Percentiles rank a stretch among this genome's conserved stretches.
These are phyloP conservation scores for Mola mola DNA, from an alignment of 2,113 vertebrate species.

Conservation along the genomic window DNA sequence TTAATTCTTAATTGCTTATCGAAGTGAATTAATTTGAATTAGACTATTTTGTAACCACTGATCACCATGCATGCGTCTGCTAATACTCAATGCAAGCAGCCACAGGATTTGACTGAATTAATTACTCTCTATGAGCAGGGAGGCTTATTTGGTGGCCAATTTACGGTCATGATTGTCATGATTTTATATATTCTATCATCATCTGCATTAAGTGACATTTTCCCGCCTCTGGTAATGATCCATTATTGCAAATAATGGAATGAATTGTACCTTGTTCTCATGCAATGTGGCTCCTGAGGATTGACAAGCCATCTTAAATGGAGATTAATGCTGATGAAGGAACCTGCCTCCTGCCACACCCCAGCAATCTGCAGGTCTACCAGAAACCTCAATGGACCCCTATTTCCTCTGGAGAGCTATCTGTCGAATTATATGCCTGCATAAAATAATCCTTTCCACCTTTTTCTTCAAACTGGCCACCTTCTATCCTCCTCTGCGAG, in stretches of 20 bases:
- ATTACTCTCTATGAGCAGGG: constrained; percentile 12
- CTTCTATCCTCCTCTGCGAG: constrained; percentile 37
- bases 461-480: constrained; percentile 33
- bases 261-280: constrained; percentile 16
- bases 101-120: constrained; percentile 19
- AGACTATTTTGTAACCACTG: constrained; percentile 30
- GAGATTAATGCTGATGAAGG: constrained; percentile 74
- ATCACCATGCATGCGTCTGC: constrained; percentile 9
- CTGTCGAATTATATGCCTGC: constrained; percentile 76
- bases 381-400: constrained; percentile 64
- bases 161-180: background rate
- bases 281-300: constrained; percentile 32
- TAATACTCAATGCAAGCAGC: constrained; percentile 11
- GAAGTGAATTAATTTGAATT: constrained; percentile 42
- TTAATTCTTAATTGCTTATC: constrained; percentile 20
- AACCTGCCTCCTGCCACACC: constrained; percentile 64
- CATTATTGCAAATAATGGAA: constrained; percentile 50
- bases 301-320: constrained; percentile 70
- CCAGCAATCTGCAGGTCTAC: constrained; percentile 71
- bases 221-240: constrained; percentile 44
- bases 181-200: constrained; percentile 41
- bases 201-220: constrained; percentile 47
- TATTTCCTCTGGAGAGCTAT: constrained; percentile 68
- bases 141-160: constrained; percentile 23
- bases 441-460: constrained; percentile 69